Conservation (phyloP, 2,888 invertebrate species). For the Gerris lacustris region DNA sequence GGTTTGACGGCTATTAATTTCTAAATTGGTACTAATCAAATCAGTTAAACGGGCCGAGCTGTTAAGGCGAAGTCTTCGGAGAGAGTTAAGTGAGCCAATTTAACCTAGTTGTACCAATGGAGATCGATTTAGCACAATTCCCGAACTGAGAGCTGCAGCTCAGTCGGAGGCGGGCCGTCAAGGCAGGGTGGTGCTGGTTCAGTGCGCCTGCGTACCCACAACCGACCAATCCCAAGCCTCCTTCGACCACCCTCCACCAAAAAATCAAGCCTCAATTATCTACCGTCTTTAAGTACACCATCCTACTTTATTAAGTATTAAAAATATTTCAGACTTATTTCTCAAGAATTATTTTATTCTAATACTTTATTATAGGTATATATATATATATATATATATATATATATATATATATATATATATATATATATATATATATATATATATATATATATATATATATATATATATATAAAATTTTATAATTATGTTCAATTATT, state of each 20-base stretch:
- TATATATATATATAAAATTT: too few species aligned
- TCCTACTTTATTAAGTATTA: too few species aligned
- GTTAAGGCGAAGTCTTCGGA: conserved; percentile 1
- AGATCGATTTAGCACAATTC: conserved; percentile 1
- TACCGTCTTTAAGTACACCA: too few species aligned
- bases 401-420: too few species aligned
- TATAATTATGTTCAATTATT: too few species aligned
- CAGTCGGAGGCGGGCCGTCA: neutral
- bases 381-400: too few species aligned
- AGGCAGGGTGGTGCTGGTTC: neutral
- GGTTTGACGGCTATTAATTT: conserved; percentile 27
- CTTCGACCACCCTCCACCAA: neutral
- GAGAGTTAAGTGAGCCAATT: conserved; percentile 1
- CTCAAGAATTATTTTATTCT: too few species aligned
- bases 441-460: too few species aligned
- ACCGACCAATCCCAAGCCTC: neutral
- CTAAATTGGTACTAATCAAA: conserved; percentile 28
- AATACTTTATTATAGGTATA: too few species aligned
- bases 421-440: too few species aligned
- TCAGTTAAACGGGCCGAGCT: conserved; percentile 8
- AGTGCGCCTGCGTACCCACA: neutral
- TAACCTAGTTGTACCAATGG: conserved; percentile 5
- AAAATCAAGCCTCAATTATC: too few species aligned
- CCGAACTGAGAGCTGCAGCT: neutral
- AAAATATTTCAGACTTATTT: too few species aligned